Conservation (phyloP, 2,113 vertebrate species). For the Oncorhynchus tshawytscha region DNA sequence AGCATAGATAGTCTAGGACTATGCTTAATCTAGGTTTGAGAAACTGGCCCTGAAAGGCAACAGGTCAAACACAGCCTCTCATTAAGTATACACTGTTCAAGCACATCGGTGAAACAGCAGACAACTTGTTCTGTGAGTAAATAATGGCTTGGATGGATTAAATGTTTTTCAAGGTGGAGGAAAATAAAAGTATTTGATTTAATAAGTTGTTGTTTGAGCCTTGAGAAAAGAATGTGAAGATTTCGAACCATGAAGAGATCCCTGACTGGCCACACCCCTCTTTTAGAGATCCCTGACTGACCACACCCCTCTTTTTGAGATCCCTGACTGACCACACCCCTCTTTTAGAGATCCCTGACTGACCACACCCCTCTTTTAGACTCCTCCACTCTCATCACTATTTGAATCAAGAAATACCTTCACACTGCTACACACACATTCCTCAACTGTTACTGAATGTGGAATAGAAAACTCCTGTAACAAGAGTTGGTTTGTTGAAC, state of each 20-base stretch:
- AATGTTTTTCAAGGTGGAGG: background rate
- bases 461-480: background rate
- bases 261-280: too few species aligned
- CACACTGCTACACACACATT: background rate
- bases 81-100: too few species aligned
- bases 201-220: background rate
- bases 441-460: background rate
- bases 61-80: background rate
- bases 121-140: background rate
- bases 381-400: background rate
- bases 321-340: too few species aligned
- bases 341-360: too few species aligned
- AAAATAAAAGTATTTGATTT: background rate
- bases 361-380: too few species aligned
- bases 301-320: too few species aligned
- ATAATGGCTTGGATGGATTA: background rate
- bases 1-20: too few species aligned
- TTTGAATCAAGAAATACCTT: background rate
- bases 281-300: too few species aligned
- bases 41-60: background rate
- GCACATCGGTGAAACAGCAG: background rate
- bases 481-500: background rate
- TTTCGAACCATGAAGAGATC: slow-evolving; percentile 10
- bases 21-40: too few species aligned
- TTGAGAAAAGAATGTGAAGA: slow-evolving; percentile 18